Conservation (phyloP, 2,113 vertebrate species). For the Fulica atra region DNA sequence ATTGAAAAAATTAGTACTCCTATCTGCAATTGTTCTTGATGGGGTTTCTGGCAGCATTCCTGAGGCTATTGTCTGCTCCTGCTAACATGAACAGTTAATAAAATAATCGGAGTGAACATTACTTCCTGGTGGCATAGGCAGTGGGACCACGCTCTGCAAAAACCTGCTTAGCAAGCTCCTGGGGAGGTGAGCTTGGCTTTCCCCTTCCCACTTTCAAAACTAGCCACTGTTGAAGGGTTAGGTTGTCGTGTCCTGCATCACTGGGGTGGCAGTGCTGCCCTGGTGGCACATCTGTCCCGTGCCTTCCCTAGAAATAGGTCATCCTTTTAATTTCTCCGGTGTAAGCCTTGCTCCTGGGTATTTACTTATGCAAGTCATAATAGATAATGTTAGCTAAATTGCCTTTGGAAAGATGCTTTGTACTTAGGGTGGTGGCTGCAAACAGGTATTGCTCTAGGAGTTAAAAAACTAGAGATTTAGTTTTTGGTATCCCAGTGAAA, state of each 20-base stretch:
- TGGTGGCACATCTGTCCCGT: not conserved
- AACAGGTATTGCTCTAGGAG: not conserved
- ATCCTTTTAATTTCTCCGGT: not conserved
- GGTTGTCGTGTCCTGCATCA: not conserved
- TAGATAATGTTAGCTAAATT: not conserved
- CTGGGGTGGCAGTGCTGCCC: fast-evolving
- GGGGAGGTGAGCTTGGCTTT: not conserved
- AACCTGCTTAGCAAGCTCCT: constrained; percentile 14
- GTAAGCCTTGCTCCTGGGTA: not conserved
- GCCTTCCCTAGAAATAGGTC: not conserved
- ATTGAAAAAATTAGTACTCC: not conserved
- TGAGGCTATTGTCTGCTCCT: not conserved
- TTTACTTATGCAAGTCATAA: not conserved
- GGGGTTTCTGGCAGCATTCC: not conserved
- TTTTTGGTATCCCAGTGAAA: not conserved
- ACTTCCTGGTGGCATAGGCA: not conserved
- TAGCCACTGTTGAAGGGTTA: not conserved
- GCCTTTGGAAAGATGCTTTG: not conserved
- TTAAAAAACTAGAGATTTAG: not conserved
- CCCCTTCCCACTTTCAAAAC: not conserved
- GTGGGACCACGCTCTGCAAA: not conserved
- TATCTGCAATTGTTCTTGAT: not conserved
- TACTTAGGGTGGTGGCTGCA: not conserved
- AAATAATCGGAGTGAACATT: not conserved
- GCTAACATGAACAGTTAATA: not conserved